Base-by-base conservation (phyloP, 1,140 invertebrate genomes). In the Ips typographus region DNA sequence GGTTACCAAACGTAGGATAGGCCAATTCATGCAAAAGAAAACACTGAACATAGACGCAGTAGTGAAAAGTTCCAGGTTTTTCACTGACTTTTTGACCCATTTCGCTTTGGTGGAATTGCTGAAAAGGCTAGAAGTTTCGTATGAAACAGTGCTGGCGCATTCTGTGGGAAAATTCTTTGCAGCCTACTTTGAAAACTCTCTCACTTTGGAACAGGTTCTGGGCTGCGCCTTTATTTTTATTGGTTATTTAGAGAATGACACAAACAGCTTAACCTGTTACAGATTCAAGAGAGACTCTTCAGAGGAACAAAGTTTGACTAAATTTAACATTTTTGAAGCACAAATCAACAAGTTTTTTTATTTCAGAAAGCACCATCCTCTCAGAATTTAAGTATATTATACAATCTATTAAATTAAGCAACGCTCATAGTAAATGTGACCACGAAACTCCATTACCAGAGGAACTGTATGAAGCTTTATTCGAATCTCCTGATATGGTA, bases 61-160 rank as follows among this genome's bases (percentile, higher is more conserved):
- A 47, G 38, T 44, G 8, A 5, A 41, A 38, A 40, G 40, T n/a
- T 1, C 40, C 4, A 22, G 40, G n/a, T 63, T 65, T 37, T 43
- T 66, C 2, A 5, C 6, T 39, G 36, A 58, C 7, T 38, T 62
- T 85, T 94, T 66, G 92, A 89, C 22, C 62, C 93, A 88, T 81
- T 88, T 95, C 72, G 92, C 88, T 38, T 77, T 95, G 1, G 87
- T 92, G 2, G 91, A 94, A 78, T 69, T 92, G 3, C 78, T 96
- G 1, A 81, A 75, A 5, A 77, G 79, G 2, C 55, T 94, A 41
- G 87, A 87, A n/a, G 83, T 95, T 2, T 76, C 82, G 40, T 88
- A 90, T 2, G 90, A 94, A 77, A 86, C 88, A 38, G 94, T 64
- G 85, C 94, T 62, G 92, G 89, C n/a, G 91, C 90, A 94, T 80